Percentiles rank a stretch among this genome's conserved stretches.
Conservation (phyloP, 2,113 vertebrate genomes). For the Carettochelys insculpta region DNA sequence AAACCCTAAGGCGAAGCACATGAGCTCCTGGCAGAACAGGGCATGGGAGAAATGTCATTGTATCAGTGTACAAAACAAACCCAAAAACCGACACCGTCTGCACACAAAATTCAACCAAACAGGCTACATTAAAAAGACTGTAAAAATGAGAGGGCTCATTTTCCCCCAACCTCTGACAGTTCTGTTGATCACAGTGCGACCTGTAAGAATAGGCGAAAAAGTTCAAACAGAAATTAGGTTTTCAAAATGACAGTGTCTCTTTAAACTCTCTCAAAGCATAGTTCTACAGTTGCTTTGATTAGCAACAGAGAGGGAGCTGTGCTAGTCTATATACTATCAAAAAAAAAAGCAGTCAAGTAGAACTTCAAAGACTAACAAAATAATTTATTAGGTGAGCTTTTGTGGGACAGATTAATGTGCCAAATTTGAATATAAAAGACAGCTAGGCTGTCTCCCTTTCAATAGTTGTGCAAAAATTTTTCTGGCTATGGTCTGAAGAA, state of each 20-base stretch:
- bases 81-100: slow-evolving; percentile 6
- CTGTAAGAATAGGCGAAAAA: not conserved
- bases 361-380: too few relatives aligned
- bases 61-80: not conserved
- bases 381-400: too few relatives aligned
- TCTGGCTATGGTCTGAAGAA: too few relatives aligned
- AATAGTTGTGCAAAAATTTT: too few relatives aligned
- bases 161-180: not conserved
- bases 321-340: too few relatives aligned
- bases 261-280: not conserved
- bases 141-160: not conserved
- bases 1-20: not conserved
- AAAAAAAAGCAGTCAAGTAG: too few relatives aligned
- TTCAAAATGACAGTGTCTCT: not conserved
- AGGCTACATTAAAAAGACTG: not conserved
- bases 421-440: too few relatives aligned
- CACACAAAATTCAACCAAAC: not conserved
- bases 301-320: too few relatives aligned
- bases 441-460: too few relatives aligned
- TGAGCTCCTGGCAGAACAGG: not conserved
- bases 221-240: not conserved
- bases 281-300: not conserved
- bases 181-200: not conserved
- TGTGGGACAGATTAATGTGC: too few relatives aligned
- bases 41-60: not conserved